Evolutionary conservation across 2,888 invertebrate species (phyloP).

Genomic region (Caenorhabditis becei): DNA sequence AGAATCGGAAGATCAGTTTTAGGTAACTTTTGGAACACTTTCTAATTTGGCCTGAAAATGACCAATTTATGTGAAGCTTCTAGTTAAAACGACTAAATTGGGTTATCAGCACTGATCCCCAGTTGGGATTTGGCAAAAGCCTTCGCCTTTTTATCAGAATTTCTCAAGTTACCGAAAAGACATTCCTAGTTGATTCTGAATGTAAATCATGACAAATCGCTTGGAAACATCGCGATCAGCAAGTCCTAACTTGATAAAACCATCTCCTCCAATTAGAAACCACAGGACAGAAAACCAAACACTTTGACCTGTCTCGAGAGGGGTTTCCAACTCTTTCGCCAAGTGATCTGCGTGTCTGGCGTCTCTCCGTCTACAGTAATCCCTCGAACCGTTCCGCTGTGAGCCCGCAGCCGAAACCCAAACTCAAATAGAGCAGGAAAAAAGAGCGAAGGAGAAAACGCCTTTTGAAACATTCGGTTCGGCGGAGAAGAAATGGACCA

Average conservation of each 20-base stretch:
- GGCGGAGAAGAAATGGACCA: conserved; percentile 3
- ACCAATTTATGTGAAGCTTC: too few species aligned
- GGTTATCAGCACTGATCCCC: neutral
- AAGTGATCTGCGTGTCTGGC: neutral
- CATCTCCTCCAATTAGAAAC: neutral
- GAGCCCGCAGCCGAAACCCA: conserved; percentile 35
- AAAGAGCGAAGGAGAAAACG: too few species aligned
- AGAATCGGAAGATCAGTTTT: conserved; percentile 10
- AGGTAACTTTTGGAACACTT: conserved; percentile 1
- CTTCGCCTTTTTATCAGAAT: too few species aligned
- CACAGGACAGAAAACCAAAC: conserved; percentile 2
- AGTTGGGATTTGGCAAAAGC: neutral
- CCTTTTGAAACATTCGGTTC: conserved; percentile 43
- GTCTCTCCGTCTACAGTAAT: conserved; percentile 5
- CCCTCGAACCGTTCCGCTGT: conserved; percentile 7
- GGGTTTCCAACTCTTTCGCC: too few species aligned
- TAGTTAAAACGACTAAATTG: too few species aligned
- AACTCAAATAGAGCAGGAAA: conserved; percentile 46
- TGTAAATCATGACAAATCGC: neutral
- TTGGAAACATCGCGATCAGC: neutral
- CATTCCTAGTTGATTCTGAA: too few species aligned
- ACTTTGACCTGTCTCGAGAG: conserved; percentile 10
- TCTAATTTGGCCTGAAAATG: too few species aligned
- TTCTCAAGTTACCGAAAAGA: too few species aligned
- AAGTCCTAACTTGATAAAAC: neutral